These are phyloP conservation scores for Lasioglossum zephyrum DNA, from an alignment of 2,888 invertebrate genomes.

Conservation along the genomic window DNA sequence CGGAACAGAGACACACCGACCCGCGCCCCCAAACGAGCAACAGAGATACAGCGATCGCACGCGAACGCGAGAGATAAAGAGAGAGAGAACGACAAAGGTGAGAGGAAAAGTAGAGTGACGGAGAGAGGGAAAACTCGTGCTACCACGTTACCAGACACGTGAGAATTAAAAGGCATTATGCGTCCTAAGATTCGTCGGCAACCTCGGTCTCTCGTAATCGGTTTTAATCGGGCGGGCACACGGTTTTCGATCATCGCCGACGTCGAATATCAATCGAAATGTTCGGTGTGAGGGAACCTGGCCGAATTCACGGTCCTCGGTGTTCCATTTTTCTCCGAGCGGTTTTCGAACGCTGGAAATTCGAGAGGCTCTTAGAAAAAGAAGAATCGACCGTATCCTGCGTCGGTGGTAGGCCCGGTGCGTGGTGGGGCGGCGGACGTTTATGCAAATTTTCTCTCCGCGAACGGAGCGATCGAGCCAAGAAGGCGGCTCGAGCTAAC, in stretches of 20 bases:
- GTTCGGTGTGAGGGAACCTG: neutral
- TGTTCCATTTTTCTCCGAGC: neutral
- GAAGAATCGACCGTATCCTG: constrained; percentile 23
- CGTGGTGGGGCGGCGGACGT: constrained; percentile 16
- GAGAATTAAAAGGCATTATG: constrained; percentile 69
- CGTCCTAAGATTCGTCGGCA: constrained; percentile 36
- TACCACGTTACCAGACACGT: constrained; percentile 71
- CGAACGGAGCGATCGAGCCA: constrained; percentile 22
- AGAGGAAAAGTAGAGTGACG: constrained; percentile 6
- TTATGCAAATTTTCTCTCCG: constrained; percentile 43
- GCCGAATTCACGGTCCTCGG: no score
- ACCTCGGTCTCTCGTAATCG: constrained; percentile 28
- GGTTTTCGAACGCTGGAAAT: neutral
- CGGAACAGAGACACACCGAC: neutral
- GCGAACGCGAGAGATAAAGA: neutral
- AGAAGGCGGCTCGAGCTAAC: constrained; percentile 33
- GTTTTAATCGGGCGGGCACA: constrained; percentile 13
- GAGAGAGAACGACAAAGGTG: neutral
- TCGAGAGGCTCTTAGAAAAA: constrained; percentile 1
- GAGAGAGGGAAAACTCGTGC: neutral
- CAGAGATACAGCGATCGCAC: neutral
- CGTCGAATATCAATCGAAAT: neutral
- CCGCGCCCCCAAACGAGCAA: neutral
- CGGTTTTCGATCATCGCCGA: neutral
- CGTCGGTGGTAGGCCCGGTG: neutral